Base-by-base conservation (phyloP, 2,113 vertebrate genomes). In the Stegostoma tigrinum region DNA sequence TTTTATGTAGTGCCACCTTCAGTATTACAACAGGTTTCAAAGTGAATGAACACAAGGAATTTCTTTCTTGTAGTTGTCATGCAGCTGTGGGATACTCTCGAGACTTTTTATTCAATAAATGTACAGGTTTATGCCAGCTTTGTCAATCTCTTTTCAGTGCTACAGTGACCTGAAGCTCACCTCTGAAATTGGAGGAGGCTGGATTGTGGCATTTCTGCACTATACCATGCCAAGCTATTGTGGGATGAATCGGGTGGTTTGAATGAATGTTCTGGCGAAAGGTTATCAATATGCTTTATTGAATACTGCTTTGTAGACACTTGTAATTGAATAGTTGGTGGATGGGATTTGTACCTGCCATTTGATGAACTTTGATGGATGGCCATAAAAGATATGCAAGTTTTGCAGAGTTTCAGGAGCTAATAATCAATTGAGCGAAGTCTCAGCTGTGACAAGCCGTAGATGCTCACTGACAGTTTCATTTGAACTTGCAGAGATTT, bases 291-390 rank as follows among this genome's bases (percentile, higher is more conserved):
- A 48, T 30, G 23, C 30, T 95, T 95, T 70, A 75, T 95, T 95
- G 94, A 75, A 27, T 75, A 42, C 38, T 38, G 66, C 38, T 94
- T 70, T 30, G 67, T 30, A 42, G 66, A 30, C 64, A 45, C 24
- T 30, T 67, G 38, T 2, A 27, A 94, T 94, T 68, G 67, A 94
- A 45, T 67, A 5, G 93, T 68, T 7, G 55, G 10, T 48, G 6
- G 55, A 10, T 61, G 12, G 55, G 55, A 94, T 94, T 94, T 94
- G 67, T 38, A 94, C 72, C 64, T 42, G 23, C 66, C 38, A 24
- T 67, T 70, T 94, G 66, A 94, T 94, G 93, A 94, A 70, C 93
- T 48, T 70, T 70, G 93, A 94, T 70, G 64, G 66, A 94, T 94
- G 38, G 67, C 24, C 93, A 38, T 38, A 67, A 94, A 94, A 94